Base-by-base conservation (phyloP, 2,797 vertebrate genomes). In the Coregonus sp. region DNA sequence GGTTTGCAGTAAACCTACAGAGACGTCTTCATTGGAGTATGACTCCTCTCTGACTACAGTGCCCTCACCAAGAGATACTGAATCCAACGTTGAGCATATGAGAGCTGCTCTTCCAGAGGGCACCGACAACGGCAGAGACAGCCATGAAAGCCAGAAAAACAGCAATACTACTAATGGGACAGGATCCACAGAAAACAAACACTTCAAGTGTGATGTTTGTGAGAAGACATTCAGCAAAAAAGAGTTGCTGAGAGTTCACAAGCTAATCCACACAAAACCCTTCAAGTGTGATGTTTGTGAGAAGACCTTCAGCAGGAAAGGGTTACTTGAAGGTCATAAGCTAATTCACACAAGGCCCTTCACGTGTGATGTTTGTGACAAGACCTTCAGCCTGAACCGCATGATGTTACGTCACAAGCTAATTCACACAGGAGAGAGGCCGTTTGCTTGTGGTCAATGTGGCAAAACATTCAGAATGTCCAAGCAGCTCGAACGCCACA, bases 381-480 rank as follows among this genome's bases (percentile, higher is more conserved):
- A 59, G 56, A n/a, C 56, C 18, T 59, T 59, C n/a, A 18, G n/a
- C 56, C 56, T 59, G 18, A 59, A 59, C 56, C 56, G 56, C 5
- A 18, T 59, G 56, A 18, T 59, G 6, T 5, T 59, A 20, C 56
- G 56, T n/a, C 56, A 59, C 56, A 59, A n/a, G n/a, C 56, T 59
- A 59, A 59, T 59, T 59, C 56, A 59, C 56, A 59, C 56, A 15
- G 56, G 56, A 59, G 56, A 20, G 4, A 59, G 7, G 56, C 56
- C 56, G 20, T 59, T 59, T 20, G 56, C 56, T n/a, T 59, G 56
- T 59, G 56, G 56, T 59, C 56, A 59, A n/a, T 59, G 56, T 59
- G 56, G 56, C 56, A 59, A 59, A 9, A 59, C 18, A 7, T 59
- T 59, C 56, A 59, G 56, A 9, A 59, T n/a, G 18, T 59, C 56